A percentile compares a stretch with the other conserved stretches of the same genome.
Evolutionary conservation across 2,888 invertebrate genomes (phyloP).

Genomic region (Diplolepis rosae): DNA sequence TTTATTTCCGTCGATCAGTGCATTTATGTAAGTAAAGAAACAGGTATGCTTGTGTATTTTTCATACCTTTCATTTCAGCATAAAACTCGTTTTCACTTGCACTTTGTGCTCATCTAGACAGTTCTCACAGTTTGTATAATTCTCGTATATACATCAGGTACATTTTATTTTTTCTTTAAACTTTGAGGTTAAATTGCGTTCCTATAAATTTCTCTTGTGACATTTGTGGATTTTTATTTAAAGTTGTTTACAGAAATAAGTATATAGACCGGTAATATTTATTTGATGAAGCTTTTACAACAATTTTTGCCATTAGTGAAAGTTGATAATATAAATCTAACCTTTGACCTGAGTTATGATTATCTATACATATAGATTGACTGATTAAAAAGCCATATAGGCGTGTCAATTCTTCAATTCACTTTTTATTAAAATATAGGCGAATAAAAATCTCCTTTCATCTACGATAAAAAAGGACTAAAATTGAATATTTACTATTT

Average conservation of each 20-base stretch:
- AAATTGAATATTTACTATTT: no score
- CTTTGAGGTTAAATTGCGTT: neutral
- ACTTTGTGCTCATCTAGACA: conserved; percentile 11
- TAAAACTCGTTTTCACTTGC: conserved; percentile 1
- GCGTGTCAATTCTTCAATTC: no score
- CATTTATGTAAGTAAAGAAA: conserved; percentile 3
- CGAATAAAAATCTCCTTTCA: no score
- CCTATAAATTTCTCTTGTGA: neutral
- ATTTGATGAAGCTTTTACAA: neutral
- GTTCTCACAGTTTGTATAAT: no score
- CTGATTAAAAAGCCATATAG: no score
- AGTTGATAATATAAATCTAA: no score
- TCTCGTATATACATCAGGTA: no score
- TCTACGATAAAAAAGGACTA: no score
- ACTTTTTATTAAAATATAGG: no score
- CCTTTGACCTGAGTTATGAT: no score
- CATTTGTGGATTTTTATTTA: neutral
- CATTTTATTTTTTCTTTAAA: neutral
- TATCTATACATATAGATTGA: no score
- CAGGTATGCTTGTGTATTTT: neutral
- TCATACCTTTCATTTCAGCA: conserved; percentile 19
- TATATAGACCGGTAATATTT: neutral
- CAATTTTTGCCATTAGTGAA: neutral
- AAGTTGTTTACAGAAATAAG: neutral
- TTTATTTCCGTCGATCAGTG: neutral